Conservation (phyloP, 2,797 vertebrate genomes). For the Coregonus ussuriensis region DNA sequence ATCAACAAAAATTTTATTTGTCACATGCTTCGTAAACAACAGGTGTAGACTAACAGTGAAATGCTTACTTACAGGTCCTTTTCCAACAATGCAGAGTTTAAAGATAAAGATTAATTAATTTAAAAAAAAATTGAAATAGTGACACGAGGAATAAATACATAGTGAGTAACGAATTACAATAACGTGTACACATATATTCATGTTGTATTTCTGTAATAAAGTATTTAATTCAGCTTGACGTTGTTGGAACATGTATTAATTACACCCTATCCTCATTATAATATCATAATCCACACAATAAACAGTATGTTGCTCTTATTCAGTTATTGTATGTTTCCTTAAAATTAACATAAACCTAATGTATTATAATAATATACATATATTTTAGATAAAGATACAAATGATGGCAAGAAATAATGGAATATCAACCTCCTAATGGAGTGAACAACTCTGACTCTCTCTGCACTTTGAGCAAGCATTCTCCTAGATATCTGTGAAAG, state of each 20-base stretch:
- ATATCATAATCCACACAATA: not conserved
- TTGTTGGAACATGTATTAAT: not conserved
- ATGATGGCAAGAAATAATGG: slow-evolving; percentile 64
- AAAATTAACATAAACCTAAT: not conserved
- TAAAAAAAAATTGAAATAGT: too few species aligned
- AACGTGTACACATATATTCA: not conserved
- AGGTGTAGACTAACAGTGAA: too few species aligned
- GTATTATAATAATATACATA: not conserved
- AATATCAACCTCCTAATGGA: slow-evolving; percentile 62
- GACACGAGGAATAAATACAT: too few species aligned
- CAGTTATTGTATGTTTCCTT: not conserved
- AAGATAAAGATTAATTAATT: too few species aligned
- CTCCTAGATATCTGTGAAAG: slow-evolving; percentile 17
- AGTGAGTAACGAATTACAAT: too few species aligned
- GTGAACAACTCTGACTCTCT: slow-evolving; percentile 66
- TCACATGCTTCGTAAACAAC: too few species aligned
- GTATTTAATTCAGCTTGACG: not conserved
- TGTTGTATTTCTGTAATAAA: not conserved
- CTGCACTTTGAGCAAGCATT: slow-evolving; percentile 66
- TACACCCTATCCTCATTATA: not conserved
- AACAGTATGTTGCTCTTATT: not conserved
- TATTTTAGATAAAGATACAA: not conserved
- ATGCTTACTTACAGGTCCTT: too few species aligned
- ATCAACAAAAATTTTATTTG: not conserved
- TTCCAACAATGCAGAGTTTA: too few species aligned